A percentile compares a stretch with the other conserved stretches of the same genome.
Evolutionary conservation across 2,888 invertebrate species (phyloP).

Genomic region (Stenodera caucasica): DNA sequence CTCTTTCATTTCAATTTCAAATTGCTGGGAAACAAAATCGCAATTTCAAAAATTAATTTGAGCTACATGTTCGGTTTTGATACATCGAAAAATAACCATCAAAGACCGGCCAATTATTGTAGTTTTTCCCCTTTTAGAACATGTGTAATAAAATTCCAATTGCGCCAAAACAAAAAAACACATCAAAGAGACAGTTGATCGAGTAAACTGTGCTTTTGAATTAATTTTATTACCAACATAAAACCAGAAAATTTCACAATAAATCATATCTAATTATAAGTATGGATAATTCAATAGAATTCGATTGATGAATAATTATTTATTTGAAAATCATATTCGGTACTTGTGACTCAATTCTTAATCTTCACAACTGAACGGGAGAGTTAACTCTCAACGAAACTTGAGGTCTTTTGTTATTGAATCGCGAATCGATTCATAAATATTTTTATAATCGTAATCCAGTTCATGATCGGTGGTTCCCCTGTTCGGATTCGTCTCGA

Average conservation of each 20-base stretch:
- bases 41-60: neutral
- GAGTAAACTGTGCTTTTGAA: neutral
- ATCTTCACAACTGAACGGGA: too few species aligned
- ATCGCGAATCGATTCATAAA: too few species aligned
- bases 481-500: too few species aligned
- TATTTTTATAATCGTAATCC: too few species aligned
- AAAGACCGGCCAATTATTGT: neutral
- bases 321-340: too few species aligned
- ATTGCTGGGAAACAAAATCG: neutral
- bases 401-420: too few species aligned
- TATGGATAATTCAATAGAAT: too few species aligned
- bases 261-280: neutral
- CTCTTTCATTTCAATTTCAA: neutral
- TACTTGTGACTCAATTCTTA: too few species aligned
- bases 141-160: constrained; percentile 37
- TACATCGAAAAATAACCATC: neutral
- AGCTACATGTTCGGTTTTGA: neutral
- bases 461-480: too few species aligned
- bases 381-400: too few species aligned
- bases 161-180: constrained; percentile 15
- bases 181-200: neutral
- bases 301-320: too few species aligned
- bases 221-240: neutral
- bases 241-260: constrained; percentile 1
- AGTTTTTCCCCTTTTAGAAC: neutral